These are phyloP conservation scores for Plagiodera versicolora DNA, from an alignment of 2,888 invertebrate genomes.

Conservation along the genomic window DNA sequence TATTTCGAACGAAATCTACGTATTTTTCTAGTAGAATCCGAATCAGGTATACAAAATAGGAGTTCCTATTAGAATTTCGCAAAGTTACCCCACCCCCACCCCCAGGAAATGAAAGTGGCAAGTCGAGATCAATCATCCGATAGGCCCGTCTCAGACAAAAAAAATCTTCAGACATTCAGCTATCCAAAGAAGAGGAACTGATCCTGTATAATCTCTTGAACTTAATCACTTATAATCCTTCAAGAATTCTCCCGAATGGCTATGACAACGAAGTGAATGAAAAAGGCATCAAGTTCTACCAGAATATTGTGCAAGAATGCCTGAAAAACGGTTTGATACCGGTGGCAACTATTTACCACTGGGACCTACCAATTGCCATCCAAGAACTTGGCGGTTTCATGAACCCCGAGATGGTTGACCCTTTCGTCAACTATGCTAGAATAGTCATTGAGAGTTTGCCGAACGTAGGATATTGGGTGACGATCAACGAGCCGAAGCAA, in stretches of 20 bases:
- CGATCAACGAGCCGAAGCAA: constrained; percentile 64
- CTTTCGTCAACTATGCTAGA: constrained; percentile 62
- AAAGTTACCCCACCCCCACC: no score
- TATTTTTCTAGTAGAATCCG: no score
- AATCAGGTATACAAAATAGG: no score
- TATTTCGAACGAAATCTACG: no score
- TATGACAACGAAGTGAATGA: constrained; percentile 67
- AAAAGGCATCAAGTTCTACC: constrained; percentile 75
- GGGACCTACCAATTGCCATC: constrained; percentile 40
- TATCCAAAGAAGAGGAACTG: no score
- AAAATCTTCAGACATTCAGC: no score
- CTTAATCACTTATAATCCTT: no score
- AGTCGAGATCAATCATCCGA: no score
- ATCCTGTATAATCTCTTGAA: no score
- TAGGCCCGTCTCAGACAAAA: no score
- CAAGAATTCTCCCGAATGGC: constrained; percentile 73
- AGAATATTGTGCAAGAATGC: constrained; percentile 71
- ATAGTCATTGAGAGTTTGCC: constrained; percentile 56
- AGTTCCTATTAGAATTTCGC: no score
- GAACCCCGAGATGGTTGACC: constrained; percentile 61
- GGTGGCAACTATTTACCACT: constrained; percentile 65
- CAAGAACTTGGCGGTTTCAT: constrained; percentile 65
- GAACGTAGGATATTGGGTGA: constrained; percentile 63
- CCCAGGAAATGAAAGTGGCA: no score
- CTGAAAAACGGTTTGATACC: constrained; percentile 61